Evolutionary conservation across 2,113 vertebrate species (phyloP), one percentile per base, ranked within the genome.

Genomic region (Leiothrix lutea): DNA sequence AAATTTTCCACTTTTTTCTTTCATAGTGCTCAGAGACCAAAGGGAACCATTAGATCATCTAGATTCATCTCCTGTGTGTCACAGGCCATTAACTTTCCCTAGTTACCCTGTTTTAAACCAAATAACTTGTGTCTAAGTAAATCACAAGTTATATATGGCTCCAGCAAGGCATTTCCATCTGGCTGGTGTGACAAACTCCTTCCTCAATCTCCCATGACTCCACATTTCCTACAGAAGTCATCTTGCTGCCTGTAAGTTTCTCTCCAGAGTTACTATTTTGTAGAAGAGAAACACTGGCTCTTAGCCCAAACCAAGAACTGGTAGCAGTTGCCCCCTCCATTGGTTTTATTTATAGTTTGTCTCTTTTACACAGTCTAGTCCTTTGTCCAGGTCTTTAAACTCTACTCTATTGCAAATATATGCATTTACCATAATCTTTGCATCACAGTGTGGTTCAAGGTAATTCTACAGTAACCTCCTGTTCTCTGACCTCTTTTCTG

Each of bases 81-180:
- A 96, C 66, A 93, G 66, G 33, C 51, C 80, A 93, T 88, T 93
- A 90, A 80, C 54, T 88, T 82, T 80, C 79, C 62, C 26, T 77
- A 66, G n/a, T 82, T 94, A 65, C 36, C 58, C 44, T 80, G 15
- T 65, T 69, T 73, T 82, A 65, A 88, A 33, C 61, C 36, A 6
- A 80, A 17, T 75, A 93, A 83, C 64, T 93, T 86, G 45, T 61
- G 42, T 86, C 56, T 86, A 47, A 83, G 67, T 80, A 92, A 90
- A 95, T 82, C 47, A 66, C 23, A 58, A 69, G 5, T 58, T 65
- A 18, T 47, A n/a, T 58, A 29, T 36, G 35, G 42, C 56, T 77
- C 26, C 33, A 80, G 35, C 14, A 56, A 92, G 91, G 38, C 56
- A 88, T 78, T 84, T 92, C 60, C 51, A 80, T 78, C 35, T 56